Base-by-base conservation (phyloP, 2,888 invertebrate species). In the Ophion ellenae region DNA sequence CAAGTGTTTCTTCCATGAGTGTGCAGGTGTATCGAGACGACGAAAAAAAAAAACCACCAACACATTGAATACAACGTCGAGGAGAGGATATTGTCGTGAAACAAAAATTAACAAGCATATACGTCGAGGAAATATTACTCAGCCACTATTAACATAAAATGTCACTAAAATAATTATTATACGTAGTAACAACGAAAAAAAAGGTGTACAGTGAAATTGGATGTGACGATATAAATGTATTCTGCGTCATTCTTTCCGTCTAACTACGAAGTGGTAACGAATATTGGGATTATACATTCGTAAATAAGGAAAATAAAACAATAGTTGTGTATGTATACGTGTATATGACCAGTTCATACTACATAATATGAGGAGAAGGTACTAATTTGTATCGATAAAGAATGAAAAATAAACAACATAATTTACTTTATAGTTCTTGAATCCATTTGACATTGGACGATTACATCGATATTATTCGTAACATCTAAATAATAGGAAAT, bases 381-480 rank as follows among this genome's bases (percentile, higher is more conserved):
- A 63, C 69, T 66, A 81, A 77, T 74, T 73, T 24, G 61, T 75
- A 61, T 75, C 4, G 64, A 71, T 64, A 9, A 73, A 45, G 10
- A 73, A 57, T 57, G 28, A 77, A 77, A 17, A 70, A 76, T 61
- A 53, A 84, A 70, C 79, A 77, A 83, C 83, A 86, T 83, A 74
- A 82, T 83, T 81, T 74, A 81, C 77, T 86, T 86, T 32, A 59
- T 69, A 83, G 77, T 74, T 74, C 66, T 83, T 70, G 67, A 73
- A 81, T 86, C 83, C 77, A 86, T 81, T 83, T 69, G 81, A 81
- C 63, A 81, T 77, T 81, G 66, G 74, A 83, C 67, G 57, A 70
- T 83, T 86, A 86, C 86, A 86, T 81, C 57, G 69, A 86, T 74
- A 74, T 83, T 80, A 82, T 71, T 53, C 24, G 28, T 77, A 74